Evolutionary conservation across 2,113 vertebrate genomes (phyloP).

Genomic region (Pangasianodon gigas): DNA sequence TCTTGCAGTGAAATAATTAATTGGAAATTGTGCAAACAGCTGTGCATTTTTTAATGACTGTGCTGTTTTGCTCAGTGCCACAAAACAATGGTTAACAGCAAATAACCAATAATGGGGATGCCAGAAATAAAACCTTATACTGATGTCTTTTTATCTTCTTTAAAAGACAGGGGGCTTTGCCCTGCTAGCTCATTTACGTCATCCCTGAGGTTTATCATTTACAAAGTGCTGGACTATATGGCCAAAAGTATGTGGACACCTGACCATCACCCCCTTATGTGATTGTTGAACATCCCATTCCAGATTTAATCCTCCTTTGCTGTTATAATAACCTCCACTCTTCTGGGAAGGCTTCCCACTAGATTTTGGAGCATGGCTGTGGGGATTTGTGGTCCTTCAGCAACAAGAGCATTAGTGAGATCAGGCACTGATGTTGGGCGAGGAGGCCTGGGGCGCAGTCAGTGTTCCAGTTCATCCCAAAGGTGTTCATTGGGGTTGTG

Average conservation of each 20-base stretch:
- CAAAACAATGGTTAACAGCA: background rate
- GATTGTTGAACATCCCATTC: background rate
- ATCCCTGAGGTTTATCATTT: background rate
- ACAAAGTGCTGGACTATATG: background rate
- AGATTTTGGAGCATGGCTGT: background rate
- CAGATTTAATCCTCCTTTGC: background rate
- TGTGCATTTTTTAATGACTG: background rate
- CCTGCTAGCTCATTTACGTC: background rate
- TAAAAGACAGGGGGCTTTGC: too few relatives aligned
- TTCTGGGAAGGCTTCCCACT: background rate
- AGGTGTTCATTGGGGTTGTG: background rate
- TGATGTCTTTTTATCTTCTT: background rate
- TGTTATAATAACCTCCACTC: background rate
- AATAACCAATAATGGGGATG: background rate
- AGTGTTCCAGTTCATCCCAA: background rate
- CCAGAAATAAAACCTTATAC: background rate
- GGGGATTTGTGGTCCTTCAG: background rate
- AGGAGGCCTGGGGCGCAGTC: background rate
- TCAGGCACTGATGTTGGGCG: background rate
- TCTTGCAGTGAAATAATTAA: background rate
- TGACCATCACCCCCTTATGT: background rate
- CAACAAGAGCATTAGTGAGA: background rate
- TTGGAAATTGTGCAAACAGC: background rate
- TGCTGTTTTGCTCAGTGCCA: background rate
- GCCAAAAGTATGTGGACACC: background rate